phyloP scores from a whole-genome alignment of 2,797 vertebrate species.

The Arnoldichthys spilopterus region DNA sequence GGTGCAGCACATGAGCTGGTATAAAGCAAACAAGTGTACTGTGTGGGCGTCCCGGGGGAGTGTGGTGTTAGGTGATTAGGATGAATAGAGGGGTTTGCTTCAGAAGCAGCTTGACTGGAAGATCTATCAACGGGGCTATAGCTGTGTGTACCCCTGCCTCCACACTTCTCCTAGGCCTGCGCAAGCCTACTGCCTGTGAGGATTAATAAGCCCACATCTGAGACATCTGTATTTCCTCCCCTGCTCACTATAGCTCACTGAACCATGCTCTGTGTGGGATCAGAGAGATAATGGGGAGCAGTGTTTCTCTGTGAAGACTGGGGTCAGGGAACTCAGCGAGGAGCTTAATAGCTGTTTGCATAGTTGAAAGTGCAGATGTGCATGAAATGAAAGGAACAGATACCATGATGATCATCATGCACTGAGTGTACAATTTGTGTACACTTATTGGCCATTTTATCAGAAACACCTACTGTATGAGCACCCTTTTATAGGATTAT shows the following conservation, averaged over 20 bases:
- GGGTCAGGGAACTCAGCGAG: not conserved
- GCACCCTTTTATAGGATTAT: too few species aligned
- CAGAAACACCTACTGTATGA: too few species aligned
- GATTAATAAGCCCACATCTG: constrained; percentile 36
- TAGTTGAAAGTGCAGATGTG: not conserved
- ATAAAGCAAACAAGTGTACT: not conserved
- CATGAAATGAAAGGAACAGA: not conserved
- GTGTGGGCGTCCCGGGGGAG: constrained; percentile 1
- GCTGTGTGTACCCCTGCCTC: not conserved
- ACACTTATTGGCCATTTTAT: not conserved
- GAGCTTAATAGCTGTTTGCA: not conserved
- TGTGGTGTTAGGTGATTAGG: constrained; percentile 14
- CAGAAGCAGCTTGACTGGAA: constrained; percentile 15
- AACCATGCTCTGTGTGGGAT: not conserved
- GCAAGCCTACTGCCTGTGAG: constrained; percentile 24
- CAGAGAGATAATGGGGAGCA: not conserved
- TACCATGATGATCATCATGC: not conserved
- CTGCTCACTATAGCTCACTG: constrained; percentile 7
- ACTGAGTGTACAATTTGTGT: too few species aligned
- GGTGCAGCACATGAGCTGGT: not conserved
- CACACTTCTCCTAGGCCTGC: constrained; percentile 3
- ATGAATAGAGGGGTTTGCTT: constrained; percentile 27
- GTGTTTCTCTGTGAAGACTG: not conserved
- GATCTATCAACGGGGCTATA: constrained; percentile 22
- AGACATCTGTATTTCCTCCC: constrained; percentile 11